A percentile compares a stretch with the other conserved stretches of the same genome.
phyloP scores from a whole-genome alignment of 2,888 invertebrate genomes.

The Cryptocheilus praepositus region DNA sequence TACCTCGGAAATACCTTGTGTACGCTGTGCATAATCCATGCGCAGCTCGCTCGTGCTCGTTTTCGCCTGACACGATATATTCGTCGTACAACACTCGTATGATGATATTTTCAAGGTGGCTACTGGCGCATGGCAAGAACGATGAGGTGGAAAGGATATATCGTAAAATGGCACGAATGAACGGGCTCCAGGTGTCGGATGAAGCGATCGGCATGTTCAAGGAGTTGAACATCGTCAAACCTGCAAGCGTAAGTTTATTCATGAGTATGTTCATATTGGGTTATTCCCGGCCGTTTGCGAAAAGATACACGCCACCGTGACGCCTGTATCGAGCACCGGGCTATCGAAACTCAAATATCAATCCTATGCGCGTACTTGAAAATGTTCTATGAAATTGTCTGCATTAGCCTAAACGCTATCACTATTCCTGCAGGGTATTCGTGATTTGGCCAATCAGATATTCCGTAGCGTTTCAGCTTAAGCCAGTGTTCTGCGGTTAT shows the following conservation, averaged over 20 bases:
- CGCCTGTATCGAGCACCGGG: too few relatives aligned
- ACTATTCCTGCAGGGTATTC: too few relatives aligned
- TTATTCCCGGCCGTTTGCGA: not conserved
- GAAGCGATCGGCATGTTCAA: slow-evolving; percentile 75
- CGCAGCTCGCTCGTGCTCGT: not conserved
- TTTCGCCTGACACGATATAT: not conserved
- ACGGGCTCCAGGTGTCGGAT: slow-evolving; percentile 78
- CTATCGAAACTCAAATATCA: too few relatives aligned
- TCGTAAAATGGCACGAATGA: slow-evolving; percentile 80
- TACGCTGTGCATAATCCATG: too few relatives aligned
- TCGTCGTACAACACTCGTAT: not conserved
- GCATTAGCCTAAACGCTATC: too few relatives aligned
- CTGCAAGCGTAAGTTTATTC: slow-evolving; percentile 37
- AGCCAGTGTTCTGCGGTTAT: too few relatives aligned
- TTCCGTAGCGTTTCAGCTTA: too few relatives aligned
- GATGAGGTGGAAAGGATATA: slow-evolving; percentile 79
- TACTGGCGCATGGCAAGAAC: slow-evolving; percentile 79
- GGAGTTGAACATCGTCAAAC: slow-evolving; percentile 51
- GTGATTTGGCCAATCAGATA: too few relatives aligned
- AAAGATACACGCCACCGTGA: not conserved
- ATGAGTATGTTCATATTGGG: too few relatives aligned
- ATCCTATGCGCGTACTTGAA: too few relatives aligned
- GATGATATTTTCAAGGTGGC: slow-evolving; percentile 78
- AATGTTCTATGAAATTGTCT: too few relatives aligned
- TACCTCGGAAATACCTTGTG: too few relatives aligned